Evolutionary conservation across 1,140 invertebrate genomes (phyloP), one percentile per base, ranked within the genome.

Genomic region (Stegodyphus mimosarum): DNA sequence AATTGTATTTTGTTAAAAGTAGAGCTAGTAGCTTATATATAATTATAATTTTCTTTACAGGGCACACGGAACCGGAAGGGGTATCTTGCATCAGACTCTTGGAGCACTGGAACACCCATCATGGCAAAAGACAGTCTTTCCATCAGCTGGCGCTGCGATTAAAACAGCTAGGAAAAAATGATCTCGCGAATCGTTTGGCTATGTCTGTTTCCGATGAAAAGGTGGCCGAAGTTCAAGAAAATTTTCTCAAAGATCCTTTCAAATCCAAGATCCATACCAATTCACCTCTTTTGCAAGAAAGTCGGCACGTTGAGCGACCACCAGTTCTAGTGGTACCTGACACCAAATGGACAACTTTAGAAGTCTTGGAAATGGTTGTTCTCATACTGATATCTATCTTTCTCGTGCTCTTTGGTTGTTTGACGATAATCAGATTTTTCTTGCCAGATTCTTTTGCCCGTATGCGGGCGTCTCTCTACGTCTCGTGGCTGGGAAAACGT

Each of bases 61-160:
- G 85, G 5, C 50, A 83, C 6, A 9, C 50, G 2, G 86, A 84
- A 49, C 81, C 86, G 1, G 55, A 79, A 33, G 18, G 53, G 5
- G 69, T 87, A 0, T 84, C 86, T 6, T 87, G 86, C 50, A 18
- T 78, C 6, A 64, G 81, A 5, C 81, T 87, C 9, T 60, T 87
- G 6, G 64, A 84, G 51, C 81, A 87, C 51, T 87, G 86, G 86
- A 83, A 87, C 69, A 81, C 75, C 1, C 86, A 87, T 33, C 81
- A 87, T 66, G 83, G 77, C 7, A 78, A 81, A 53, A 51, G 53
- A 7, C 17, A 80, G 9, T 67, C 80, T 7, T 84, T 79, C 50
- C 86, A 87, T 10, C 70, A 51, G 18, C 53, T 87, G 11, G 80
- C 53, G 6, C 48, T 80, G 11, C 13, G 86, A n/a, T 13, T 87